phyloP scores from a whole-genome alignment of 2,797 vertebrate species.

The Novumbra hubbsi region DNA sequence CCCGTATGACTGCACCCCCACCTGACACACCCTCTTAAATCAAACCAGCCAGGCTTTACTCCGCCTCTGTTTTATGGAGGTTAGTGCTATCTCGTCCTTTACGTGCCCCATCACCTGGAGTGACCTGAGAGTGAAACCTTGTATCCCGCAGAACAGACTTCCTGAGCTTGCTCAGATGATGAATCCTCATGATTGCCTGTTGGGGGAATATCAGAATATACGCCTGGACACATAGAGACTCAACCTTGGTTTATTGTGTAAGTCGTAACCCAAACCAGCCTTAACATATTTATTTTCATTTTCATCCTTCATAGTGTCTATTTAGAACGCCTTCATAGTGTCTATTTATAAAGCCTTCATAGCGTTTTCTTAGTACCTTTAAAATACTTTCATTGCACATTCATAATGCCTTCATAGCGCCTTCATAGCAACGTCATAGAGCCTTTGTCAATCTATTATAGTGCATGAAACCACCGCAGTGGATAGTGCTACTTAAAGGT shows the following conservation, averaged over 20 bases:
- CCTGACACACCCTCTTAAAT: constrained; percentile 54
- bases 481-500: constrained; percentile 57
- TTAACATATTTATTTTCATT: constrained; percentile 26
- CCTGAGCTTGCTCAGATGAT: constrained; percentile 36
- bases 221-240: constrained; percentile 28
- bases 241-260: constrained; percentile 27
- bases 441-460: too few relatives aligned
- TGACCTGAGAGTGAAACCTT: constrained; percentile 63
- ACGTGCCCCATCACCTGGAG: constrained; percentile 55
- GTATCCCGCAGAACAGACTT: constrained; percentile 32
- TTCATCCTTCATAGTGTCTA: neutral
- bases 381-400: neutral
- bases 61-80: constrained; percentile 61
- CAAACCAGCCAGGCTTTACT: constrained; percentile 61
- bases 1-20: constrained; percentile 34
- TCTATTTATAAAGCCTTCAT: neutral
- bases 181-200: constrained; percentile 32
- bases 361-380: neutral
- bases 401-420: neutral
- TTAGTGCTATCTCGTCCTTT: constrained; percentile 48
- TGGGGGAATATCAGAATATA: constrained; percentile 23
- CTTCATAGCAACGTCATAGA: too few relatives aligned
- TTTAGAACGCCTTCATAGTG: neutral
- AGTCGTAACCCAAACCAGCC: constrained; percentile 46
- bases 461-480: constrained; percentile 6